These are phyloP conservation scores for Drosophila rubida DNA, from an alignment of 2,888 invertebrate genomes.

Conservation along the genomic window DNA sequence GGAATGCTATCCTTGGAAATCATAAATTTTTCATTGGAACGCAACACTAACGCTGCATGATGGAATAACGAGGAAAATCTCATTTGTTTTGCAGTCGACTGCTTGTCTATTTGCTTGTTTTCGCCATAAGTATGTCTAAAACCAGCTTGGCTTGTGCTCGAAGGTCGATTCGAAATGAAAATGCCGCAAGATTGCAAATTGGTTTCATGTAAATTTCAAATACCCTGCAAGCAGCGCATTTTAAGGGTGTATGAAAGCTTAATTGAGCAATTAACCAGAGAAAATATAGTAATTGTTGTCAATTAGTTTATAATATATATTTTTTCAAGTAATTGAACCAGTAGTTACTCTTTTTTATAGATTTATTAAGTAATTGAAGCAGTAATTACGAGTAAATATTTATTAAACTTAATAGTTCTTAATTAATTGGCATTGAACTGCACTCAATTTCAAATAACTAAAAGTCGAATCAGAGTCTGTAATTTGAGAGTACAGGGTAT, in stretches of 20 bases:
- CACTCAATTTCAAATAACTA: too few relatives aligned
- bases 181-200: constrained; percentile 57
- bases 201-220: constrained; percentile 45
- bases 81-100: constrained; percentile 42
- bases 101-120: constrained; percentile 28
- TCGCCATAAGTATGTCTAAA: constrained; percentile 35
- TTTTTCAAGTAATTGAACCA: too few relatives aligned
- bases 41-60: constrained; percentile 14
- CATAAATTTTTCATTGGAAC: constrained; percentile 36
- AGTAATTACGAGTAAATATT: too few relatives aligned
- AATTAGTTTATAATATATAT: too few relatives aligned
- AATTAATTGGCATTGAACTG: too few relatives aligned
- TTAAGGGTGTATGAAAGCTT: not conserved
- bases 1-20: constrained; percentile 38
- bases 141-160: constrained; percentile 38
- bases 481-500: constrained; percentile 12
- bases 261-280: too few relatives aligned
- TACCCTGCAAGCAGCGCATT: constrained; percentile 26
- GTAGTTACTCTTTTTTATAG: too few relatives aligned
- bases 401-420: too few relatives aligned
- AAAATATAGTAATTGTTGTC: too few relatives aligned
- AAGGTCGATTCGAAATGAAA: constrained; percentile 61
- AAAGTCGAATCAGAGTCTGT: too few relatives aligned
- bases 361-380: too few relatives aligned
- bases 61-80: constrained; percentile 35